A percentile compares a stretch with the other conserved stretches of the same genome.
phyloP scores from a whole-genome alignment of 2,113 vertebrate species.

The Sminthopsis crassicaudata region DNA sequence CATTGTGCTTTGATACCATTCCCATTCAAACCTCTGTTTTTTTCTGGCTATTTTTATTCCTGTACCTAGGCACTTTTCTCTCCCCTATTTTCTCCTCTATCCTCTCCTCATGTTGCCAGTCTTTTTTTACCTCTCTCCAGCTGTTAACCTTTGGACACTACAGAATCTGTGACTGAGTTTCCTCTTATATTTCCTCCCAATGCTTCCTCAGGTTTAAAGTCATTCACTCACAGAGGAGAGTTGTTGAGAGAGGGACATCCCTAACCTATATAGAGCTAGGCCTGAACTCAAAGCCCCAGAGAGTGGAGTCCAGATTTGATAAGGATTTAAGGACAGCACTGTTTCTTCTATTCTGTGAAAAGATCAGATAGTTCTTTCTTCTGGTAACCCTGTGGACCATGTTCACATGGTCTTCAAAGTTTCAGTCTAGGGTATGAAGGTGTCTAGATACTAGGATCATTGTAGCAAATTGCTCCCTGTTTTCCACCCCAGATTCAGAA shows the following conservation, averaged over 20 bases:
- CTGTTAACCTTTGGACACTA: constrained; percentile 44
- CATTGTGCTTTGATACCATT: neutral
- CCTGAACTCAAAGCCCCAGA: neutral
- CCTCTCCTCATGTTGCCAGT: neutral
- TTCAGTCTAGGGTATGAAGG: neutral
- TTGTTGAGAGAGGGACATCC: neutral
- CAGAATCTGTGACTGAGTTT: neutral
- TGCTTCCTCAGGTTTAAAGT: neutral
- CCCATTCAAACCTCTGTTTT: neutral
- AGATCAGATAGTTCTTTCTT: neutral
- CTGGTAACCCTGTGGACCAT: neutral
- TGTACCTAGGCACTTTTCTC: neutral
- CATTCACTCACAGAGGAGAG: neutral
- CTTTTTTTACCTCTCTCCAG: constrained; percentile 26
- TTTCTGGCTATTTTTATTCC: neutral
- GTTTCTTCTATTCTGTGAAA: neutral
- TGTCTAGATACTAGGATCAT: neutral
- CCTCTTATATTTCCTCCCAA: neutral
- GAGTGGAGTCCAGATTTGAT: neutral
- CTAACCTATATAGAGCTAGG: neutral
- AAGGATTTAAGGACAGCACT: neutral
- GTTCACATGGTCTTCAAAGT: neutral
- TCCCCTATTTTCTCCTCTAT: neutral
- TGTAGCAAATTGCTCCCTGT: constrained; percentile 52
- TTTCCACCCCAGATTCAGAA: constrained; percentile 48